These are phyloP conservation scores for Onychostruthus taczanowskii DNA, from an alignment of 2,113 vertebrate species.

Conservation along the genomic window DNA sequence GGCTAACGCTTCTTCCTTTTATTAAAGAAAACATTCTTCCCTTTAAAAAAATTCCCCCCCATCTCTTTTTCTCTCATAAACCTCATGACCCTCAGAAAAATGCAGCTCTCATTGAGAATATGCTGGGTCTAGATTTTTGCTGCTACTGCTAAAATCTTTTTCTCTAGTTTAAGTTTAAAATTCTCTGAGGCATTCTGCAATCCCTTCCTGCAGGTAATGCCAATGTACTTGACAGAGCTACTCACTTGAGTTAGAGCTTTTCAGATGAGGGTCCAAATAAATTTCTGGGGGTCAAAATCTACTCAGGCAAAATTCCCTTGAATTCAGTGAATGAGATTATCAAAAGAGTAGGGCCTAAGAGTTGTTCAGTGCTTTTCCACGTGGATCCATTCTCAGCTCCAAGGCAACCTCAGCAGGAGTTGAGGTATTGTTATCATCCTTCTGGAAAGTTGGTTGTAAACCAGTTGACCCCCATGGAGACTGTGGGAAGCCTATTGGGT, in stretches of 20 bases:
- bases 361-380: background rate
- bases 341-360: background rate
- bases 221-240: slow-evolving; percentile 29
- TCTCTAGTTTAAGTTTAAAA: background rate
- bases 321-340: background rate
- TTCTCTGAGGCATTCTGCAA: background rate
- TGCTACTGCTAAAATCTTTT: slow-evolving; percentile 38
- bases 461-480: background rate
- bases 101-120: slow-evolving; percentile 11
- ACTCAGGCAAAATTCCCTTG: slow-evolving; percentile 42
- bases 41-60: background rate
- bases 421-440: background rate
- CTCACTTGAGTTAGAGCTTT: background rate
- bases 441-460: background rate
- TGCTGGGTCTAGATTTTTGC: slow-evolving; percentile 40
- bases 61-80: background rate
- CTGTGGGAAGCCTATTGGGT: background rate
- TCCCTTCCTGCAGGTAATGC: background rate
- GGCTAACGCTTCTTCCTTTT: background rate
- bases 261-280: background rate
- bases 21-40: background rate
- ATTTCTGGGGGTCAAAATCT: background rate
- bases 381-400: background rate
- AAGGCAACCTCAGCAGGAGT: background rate
- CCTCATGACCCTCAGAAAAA: background rate